These are phyloP conservation scores for Phalanger gymnotis DNA, from an alignment of 2,797 vertebrate genomes.

Conservation along the genomic window DNA sequence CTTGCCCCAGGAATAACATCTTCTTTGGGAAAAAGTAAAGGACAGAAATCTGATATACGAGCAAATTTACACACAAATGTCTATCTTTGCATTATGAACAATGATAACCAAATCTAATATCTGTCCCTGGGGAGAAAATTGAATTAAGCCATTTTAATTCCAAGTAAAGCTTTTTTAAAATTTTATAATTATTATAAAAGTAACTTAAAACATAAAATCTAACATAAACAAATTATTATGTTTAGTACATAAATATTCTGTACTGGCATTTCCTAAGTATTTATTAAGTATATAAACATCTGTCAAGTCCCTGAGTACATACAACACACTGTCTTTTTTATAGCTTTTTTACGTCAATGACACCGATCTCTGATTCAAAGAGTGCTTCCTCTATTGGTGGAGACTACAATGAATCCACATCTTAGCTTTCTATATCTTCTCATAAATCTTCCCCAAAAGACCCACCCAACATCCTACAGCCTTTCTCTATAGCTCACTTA, in stretches of 20 bases:
- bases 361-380: background rate
- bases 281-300: background rate
- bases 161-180: background rate
- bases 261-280: background rate
- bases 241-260: background rate
- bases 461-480: background rate
- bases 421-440: background rate
- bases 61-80: background rate
- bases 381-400: background rate
- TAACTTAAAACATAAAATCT: background rate
- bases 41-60: slow-evolving; percentile 1
- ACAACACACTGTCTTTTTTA: background rate
- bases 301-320: background rate
- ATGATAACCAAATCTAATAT: slow-evolving; percentile 14
- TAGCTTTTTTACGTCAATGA: background rate
- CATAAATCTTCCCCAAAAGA: background rate
- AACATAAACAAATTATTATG: background rate
- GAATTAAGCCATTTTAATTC: no score
- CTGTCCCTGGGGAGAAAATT: background rate
- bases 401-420: background rate
- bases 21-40: slow-evolving; percentile 28
- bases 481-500: background rate
- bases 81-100: slow-evolving; percentile 35
- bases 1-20: slow-evolving; percentile 3
- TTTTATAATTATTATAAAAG: background rate